These are phyloP conservation scores for Brachionus plicatilis DNA, from an alignment of 1,140 invertebrate species.

Conservation along the genomic window DNA sequence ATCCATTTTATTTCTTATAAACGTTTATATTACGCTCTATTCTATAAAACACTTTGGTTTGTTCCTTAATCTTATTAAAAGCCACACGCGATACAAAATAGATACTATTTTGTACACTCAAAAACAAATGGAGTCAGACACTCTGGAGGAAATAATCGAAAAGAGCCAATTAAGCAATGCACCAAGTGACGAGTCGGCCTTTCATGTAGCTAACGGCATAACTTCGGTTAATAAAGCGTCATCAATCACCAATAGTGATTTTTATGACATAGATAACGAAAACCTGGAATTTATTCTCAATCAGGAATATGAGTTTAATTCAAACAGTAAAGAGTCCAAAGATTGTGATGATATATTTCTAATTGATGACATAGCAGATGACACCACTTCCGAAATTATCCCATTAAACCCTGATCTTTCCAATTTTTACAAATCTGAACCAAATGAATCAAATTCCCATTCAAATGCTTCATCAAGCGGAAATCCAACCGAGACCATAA, in stretches of 20 bases:
- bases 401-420: not conserved
- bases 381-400: not conserved
- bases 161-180: not conserved
- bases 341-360: not conserved
- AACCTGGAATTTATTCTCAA: not conserved
- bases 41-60: not conserved
- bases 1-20: not conserved
- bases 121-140: not conserved
- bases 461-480: not conserved
- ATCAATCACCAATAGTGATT: not conserved
- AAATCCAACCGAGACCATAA: not conserved
- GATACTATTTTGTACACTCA: not conserved
- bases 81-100: not conserved
- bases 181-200: not conserved
- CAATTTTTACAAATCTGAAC: not conserved
- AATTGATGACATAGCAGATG: not conserved
- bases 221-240: not conserved
- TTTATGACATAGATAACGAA: not conserved
- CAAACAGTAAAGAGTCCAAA: not conserved
- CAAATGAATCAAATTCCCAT: not conserved
- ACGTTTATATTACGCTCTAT: not conserved
- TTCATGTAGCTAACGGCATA: not conserved
- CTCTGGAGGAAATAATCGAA: not conserved
- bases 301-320: not conserved
- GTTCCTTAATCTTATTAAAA: not conserved